phyloP scores from a whole-genome alignment of 2,113 vertebrate genomes.

The pig (Sus scrofa) region DNA sequence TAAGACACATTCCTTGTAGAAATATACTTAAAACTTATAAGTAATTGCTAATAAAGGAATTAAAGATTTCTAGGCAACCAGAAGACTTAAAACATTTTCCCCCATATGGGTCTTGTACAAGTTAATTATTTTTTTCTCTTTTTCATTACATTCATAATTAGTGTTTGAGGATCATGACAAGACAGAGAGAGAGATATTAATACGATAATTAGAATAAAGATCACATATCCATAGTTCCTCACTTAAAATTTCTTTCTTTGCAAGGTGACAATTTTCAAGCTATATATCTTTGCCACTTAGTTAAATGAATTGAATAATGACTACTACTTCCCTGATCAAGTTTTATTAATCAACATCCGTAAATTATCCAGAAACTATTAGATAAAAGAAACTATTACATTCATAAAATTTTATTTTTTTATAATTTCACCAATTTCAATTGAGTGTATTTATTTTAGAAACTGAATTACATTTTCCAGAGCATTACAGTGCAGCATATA shows the following conservation, averaged over 20 bases:
- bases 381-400: background rate
- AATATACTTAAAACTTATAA: conserved; percentile 4
- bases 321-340: conserved; percentile 1
- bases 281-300: conserved; percentile 48
- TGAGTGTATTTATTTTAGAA: conserved; percentile 34
- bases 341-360: conserved; percentile 63
- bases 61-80: background rate
- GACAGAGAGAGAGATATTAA: background rate
- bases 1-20: background rate
- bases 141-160: conserved; percentile 29
- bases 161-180: background rate
- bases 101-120: background rate
- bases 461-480: conserved; percentile 34
- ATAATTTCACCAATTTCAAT: conserved; percentile 41
- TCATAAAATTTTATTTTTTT: background rate
- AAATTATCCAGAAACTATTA: conserved; percentile 31
- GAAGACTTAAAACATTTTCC: background rate
- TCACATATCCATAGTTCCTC: background rate
- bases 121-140: background rate
- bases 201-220: conserved; percentile 41
- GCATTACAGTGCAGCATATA: background rate
- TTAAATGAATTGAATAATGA: conserved; percentile 68
- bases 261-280: conserved; percentile 28
- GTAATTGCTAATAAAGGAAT: background rate
- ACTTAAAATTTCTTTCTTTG: background rate